Percentiles rank a stretch among this genome's conserved stretches.
Conservation (phyloP, 2,888 invertebrate genomes). For the Perithous albicinctus region DNA sequence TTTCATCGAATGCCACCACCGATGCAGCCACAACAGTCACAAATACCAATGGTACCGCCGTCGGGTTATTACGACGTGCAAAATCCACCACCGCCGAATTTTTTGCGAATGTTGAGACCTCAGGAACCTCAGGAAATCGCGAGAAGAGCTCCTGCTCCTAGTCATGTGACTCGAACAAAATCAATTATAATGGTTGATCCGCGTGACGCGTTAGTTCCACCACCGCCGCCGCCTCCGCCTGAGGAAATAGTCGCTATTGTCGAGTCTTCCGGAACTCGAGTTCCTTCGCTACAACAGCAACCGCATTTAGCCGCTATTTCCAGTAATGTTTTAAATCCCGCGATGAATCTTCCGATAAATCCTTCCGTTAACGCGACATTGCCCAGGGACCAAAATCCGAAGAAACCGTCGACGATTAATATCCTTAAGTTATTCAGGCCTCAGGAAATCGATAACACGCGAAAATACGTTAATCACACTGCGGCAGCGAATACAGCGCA, state of each 20-base stretch:
- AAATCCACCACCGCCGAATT: slow-evolving; percentile 20
- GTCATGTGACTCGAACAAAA: slow-evolving; percentile 24
- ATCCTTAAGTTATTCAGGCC: slow-evolving; percentile 70
- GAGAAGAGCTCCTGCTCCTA: neutral
- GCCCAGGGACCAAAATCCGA: slow-evolving; percentile 63
- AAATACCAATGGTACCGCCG: slow-evolving; percentile 30
- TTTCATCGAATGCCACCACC: slow-evolving; percentile 45
- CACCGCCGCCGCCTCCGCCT: neutral
- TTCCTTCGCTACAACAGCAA: slow-evolving; percentile 53
- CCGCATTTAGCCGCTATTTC: slow-evolving; percentile 70
- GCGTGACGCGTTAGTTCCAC: neutral
- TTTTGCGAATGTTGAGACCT: slow-evolving; percentile 24
- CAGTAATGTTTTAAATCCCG: slow-evolving; percentile 35
- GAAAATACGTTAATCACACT: slow-evolving; percentile 5
- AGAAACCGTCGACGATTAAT: slow-evolving; percentile 64
- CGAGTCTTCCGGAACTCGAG: slow-evolving; percentile 18
- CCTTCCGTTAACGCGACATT: slow-evolving; percentile 24
- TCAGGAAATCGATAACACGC: slow-evolving; percentile 69
- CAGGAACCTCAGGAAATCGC: slow-evolving; percentile 11
- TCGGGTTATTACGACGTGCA: slow-evolving; percentile 44
- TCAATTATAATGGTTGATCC: neutral
- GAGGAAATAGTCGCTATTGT: neutral
- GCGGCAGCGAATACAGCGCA: neutral
- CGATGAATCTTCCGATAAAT: slow-evolving; percentile 8
- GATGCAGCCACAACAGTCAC: slow-evolving; percentile 47